Percentiles rank a stretch among this genome's conserved stretches.
These are phyloP conservation scores for Ibycter americanus DNA, from an alignment of 2,797 vertebrate species.

Conservation along the genomic window DNA sequence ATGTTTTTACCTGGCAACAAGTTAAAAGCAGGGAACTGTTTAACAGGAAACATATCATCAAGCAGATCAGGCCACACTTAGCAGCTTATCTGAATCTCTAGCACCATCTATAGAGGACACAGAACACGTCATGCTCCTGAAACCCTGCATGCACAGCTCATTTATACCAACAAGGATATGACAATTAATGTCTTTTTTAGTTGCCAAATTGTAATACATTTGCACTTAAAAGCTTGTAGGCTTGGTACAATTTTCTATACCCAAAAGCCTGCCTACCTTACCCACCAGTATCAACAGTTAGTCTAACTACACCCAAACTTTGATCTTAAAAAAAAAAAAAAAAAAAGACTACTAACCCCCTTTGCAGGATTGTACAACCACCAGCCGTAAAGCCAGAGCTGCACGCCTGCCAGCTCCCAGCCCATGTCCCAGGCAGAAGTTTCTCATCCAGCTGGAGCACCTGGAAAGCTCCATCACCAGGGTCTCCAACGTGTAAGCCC, in stretches of 20 bases:
- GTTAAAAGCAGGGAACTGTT: neutral
- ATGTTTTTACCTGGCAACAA: neutral
- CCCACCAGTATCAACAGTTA: neutral
- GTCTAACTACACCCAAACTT: neutral
- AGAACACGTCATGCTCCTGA: neutral
- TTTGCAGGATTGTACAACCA: neutral
- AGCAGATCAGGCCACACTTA: neutral
- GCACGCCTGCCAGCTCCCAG: neutral
- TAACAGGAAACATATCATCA: neutral
- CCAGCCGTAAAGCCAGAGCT: neutral
- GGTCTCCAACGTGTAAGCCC: too few relatives aligned
- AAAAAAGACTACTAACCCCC: neutral
- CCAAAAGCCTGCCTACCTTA: neutral
- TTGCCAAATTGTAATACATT: neutral
- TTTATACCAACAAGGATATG: fast-evolving
- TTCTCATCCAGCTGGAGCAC: neutral
- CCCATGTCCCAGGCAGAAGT: neutral
- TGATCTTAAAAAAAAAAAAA: neutral
- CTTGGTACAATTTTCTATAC: neutral
- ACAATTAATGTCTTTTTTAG: neutral
- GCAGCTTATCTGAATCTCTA: constrained; percentile 38
- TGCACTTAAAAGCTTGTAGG: neutral
- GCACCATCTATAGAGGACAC: constrained; percentile 71
- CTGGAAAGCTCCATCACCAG: neutral
- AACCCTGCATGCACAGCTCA: neutral